Conservation (phyloP, 2,113 vertebrate species). For the Corythaeola cristata region DNA sequence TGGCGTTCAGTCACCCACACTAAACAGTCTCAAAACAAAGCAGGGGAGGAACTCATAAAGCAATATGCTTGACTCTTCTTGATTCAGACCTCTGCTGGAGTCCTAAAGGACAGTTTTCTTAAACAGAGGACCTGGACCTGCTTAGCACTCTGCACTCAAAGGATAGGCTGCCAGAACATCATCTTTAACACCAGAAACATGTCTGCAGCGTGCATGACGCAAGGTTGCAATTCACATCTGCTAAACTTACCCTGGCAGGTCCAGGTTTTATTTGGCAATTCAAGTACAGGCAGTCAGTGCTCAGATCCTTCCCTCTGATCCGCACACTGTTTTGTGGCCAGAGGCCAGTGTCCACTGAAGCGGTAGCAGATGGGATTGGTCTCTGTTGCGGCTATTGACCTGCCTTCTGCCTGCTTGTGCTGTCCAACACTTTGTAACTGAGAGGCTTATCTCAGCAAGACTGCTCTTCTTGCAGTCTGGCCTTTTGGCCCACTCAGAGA, state of each 20-base stretch:
- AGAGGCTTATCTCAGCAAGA: background rate
- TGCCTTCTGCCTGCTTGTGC: background rate
- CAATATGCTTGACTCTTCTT: background rate
- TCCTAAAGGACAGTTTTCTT: background rate
- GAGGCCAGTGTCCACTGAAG: background rate
- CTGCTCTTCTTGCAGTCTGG: background rate
- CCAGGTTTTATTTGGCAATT: background rate
- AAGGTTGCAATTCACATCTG: background rate
- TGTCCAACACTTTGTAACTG: background rate
- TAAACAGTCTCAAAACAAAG: background rate
- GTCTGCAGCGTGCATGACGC: fast-evolving
- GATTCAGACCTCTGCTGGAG: background rate
- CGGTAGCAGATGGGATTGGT: slow-evolving; percentile 7
- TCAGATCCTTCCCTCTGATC: background rate
- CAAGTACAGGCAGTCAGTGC: background rate
- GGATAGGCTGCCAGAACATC: background rate
- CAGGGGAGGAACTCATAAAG: background rate
- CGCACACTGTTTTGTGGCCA: background rate
- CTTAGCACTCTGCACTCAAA: background rate
- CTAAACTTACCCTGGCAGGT: background rate
- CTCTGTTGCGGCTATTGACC: background rate
- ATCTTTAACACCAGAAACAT: fast-evolving
- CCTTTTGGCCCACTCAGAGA: background rate
- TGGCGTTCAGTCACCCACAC: background rate
- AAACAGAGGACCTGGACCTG: background rate